Base-by-base conservation (phyloP, 2,113 vertebrate species). In the Mugil cephalus region DNA sequence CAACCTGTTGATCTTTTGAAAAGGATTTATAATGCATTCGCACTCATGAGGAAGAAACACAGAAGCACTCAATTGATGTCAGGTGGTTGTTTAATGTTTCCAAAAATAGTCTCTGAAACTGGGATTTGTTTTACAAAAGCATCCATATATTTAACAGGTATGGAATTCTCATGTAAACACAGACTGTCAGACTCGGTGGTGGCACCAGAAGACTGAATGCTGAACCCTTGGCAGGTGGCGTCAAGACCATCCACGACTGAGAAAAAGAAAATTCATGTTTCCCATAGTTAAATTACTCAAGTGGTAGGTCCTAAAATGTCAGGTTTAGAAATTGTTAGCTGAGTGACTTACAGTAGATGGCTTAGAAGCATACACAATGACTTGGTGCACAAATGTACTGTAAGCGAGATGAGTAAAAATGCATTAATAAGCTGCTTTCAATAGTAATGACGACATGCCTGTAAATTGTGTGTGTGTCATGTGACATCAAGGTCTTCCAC, bases 31-130 rank as follows among this genome's bases (percentile, higher is more conserved):
- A 62, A 43, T 10, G 36, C 48, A 13, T 1, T 51, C 48, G 51
- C 14, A 54, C 21, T 5, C 19, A 13, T 45, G 7, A 12, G 21
- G 9, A 5, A 61, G 4, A 39, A 73, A 15, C 53, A 59, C 43
- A 77, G n/a, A 54, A 18, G 1, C 14, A 69, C 11, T 74, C 52
- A 80, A 76, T 43, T 85, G 72, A 90, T 88, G 89, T 87, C 88
- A 91, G 84, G 74, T 83, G 82, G 82, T 79, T 84, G 86, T 92
- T 92, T 92, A 90, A 91, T 93, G 87, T 89, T 90, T 90, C 87
- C 80, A 92, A 93, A 93, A 92, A 92, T 92, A 93, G 87, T 91
- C 87, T 91, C 88, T 93, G 84, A 88, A 90, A 90, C 59, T 84
- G 86, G 86, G 89, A 87, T 83, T 91, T 74, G 78, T 90, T 91